Evolutionary conservation across 2,888 invertebrate genomes (phyloP).

Genomic region (Diplolepis rosae): DNA sequence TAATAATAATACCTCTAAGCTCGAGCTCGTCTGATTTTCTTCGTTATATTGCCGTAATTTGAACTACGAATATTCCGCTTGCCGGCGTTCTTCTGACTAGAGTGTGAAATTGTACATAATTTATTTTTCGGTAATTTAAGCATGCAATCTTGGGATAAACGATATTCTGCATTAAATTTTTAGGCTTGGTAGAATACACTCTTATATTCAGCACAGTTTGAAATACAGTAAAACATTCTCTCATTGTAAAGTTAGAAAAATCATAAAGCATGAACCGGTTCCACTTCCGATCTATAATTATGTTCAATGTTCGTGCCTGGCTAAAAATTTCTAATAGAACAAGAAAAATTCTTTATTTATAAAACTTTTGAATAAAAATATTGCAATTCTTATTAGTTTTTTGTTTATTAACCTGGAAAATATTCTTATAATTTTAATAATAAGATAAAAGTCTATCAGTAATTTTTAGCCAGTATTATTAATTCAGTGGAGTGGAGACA

Average conservation of each 20-base stretch:
- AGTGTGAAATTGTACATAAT: constrained; percentile 29
- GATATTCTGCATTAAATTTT: constrained; percentile 19
- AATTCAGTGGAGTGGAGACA: neutral
- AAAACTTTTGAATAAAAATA: neutral
- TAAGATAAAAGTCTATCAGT: neutral
- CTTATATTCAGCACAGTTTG: neutral
- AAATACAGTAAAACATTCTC: constrained; percentile 5
- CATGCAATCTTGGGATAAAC: neutral
- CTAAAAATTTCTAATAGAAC: constrained; percentile 2
- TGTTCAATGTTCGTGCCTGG: neutral
- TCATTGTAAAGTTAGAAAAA: neutral
- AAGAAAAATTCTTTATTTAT: neutral
- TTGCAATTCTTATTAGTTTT: no score
- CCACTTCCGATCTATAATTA: constrained; percentile 10
- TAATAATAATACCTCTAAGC: constrained; percentile 25
- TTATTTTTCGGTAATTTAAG: constrained; percentile 30
- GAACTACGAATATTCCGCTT: constrained; percentile 22
- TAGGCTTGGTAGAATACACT: constrained; percentile 10
- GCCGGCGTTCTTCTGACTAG: constrained; percentile 28
- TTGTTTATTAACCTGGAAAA: no score
- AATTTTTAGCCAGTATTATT: neutral
- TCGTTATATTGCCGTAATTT: neutral
- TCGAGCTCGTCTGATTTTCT: constrained; percentile 18
- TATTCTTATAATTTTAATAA: no score
- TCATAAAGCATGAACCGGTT: neutral